Evolutionary conservation across 2,888 invertebrate species (phyloP), one percentile per base, ranked within the genome.

Genomic region (Xanthia togata): DNA sequence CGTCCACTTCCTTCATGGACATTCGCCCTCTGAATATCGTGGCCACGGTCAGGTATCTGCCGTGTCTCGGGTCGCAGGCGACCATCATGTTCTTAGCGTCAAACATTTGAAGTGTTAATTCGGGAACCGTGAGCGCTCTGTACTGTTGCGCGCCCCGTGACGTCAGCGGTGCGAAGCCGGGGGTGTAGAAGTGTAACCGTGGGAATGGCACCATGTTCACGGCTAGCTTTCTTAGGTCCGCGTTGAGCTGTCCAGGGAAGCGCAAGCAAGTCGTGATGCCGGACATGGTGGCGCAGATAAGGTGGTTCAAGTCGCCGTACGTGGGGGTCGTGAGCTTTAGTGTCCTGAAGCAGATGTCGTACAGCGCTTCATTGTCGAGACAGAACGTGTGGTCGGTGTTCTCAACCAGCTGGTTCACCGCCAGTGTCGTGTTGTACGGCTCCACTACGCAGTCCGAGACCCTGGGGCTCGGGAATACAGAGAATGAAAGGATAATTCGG

Each of bases 1-100:
- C 98, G 89, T 98, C 98, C 1, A 98, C 98, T 97, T 99, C 99
- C 91, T 99, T 99, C 98, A 99, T 99, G 20, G 99, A 99, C 98
- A 99, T 98, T 81, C 98, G 97, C 0, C 98, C 98, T 89, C 99
- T 97, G 97, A 99, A 99, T 89, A 99, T 98, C 59, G 98, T 98
- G 8, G 99, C 98, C 0, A 98, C 99, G 0, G 99, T 99, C 71
- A 99, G 96, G 92, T 99, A 99, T 82, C 98, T 97, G 38, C 99
- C 99, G 91, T 98, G 98, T 64, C 99, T 97, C 0, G 99, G 99
- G 92, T 99, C 99, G 91, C 99, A 99, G 1, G 99, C 99, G 3
- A 98, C 98, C 98, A 98, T 97, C 98, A 98, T 94, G 97, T 97
- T 97, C 97, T 98, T 94, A 97, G 98, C 96, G 97, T 98, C 93